A percentile compares a stretch with the other conserved stretches of the same genome.
Conservation (phyloP, 2,888 invertebrate species). For the Acronicta alni region DNA sequence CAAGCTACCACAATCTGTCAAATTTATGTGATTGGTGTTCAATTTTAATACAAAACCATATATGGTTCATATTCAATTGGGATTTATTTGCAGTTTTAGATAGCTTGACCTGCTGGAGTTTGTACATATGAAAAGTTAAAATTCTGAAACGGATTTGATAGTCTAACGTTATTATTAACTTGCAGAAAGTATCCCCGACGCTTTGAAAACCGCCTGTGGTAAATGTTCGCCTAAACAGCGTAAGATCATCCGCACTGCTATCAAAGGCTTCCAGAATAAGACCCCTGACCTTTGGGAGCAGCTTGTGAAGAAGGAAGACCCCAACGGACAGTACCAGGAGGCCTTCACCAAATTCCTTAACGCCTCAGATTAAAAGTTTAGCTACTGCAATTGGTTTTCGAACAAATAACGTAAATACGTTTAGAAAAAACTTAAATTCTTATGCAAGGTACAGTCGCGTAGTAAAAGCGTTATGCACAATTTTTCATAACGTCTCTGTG, state of each 20-base stretch:
- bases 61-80: no score
- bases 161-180: not conserved
- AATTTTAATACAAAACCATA: no score
- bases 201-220: slow-evolving; percentile 84
- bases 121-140: no score
- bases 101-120: no score
- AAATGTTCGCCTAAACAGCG: slow-evolving; percentile 92
- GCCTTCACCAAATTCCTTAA: slow-evolving; percentile 86
- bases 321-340: slow-evolving; percentile 89
- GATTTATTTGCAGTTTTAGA: no score
- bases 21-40: no score
- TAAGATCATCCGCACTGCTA: slow-evolving; percentile 88
- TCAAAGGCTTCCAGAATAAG: slow-evolving; percentile 90
- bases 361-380: slow-evolving; percentile 61
- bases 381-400: not conserved
- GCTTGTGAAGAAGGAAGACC: slow-evolving; percentile 92
- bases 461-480: not conserved
- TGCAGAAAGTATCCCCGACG: slow-evolving; percentile 78
- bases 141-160: no score
- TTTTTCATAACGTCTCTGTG: slow-evolving; percentile 6
- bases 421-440: not conserved
- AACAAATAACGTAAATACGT: not conserved
- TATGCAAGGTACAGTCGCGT: not conserved
- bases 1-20: no score
- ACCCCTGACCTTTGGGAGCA: slow-evolving; percentile 91